Conservation (phyloP, 2,113 vertebrate genomes). For the Leucopsar rothschildi region DNA sequence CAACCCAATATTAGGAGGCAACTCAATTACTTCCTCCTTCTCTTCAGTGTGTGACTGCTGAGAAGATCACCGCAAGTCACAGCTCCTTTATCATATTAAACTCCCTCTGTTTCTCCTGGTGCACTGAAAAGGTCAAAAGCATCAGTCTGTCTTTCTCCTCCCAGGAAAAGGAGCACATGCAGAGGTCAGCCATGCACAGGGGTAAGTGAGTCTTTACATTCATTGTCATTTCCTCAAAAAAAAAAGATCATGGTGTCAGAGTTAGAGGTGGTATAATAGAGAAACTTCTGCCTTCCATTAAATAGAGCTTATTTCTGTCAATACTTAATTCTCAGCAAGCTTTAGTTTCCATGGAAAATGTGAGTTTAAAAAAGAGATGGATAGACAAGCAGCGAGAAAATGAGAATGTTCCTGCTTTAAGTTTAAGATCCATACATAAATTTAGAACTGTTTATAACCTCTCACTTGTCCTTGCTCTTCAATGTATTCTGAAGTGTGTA, state of each 20-base stretch:
- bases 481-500: neutral
- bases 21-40: neutral
- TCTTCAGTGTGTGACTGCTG: neutral
- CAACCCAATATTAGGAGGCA: neutral
- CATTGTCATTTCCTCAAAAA: neutral
- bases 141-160: neutral
- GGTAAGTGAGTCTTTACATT: neutral
- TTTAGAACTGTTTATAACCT: neutral
- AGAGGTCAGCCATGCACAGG: neutral
- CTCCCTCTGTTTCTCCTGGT: neutral
- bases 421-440: neutral
- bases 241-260: neutral
- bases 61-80: neutral
- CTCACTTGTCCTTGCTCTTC: neutral
- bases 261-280: neutral
- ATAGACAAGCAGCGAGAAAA: neutral
- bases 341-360: constrained; percentile 7
- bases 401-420: neutral
- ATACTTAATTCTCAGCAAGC: neutral
- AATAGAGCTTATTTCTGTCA: neutral
- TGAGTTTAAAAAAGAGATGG: neutral
- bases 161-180: neutral
- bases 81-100: neutral
- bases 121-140: neutral
- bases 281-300: neutral